Evolutionary conservation across 2,888 invertebrate genomes (phyloP).

Genomic region (Cremastinae sp.): DNA sequence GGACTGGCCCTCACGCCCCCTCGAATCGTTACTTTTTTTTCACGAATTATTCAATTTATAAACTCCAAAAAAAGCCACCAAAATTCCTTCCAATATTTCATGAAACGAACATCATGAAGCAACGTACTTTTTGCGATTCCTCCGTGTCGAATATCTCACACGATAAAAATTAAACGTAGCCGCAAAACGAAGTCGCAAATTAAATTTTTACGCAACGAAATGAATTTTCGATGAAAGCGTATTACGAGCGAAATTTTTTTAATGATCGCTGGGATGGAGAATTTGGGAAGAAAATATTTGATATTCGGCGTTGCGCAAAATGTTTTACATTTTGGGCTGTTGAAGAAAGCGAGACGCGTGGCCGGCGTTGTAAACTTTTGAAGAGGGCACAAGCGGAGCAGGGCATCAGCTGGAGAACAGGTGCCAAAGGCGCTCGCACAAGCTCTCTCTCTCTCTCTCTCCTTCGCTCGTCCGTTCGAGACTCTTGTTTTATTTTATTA

Average conservation of each 20-base stretch:
- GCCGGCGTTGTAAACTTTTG: slow-evolving; percentile 57
- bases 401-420: slow-evolving; percentile 79
- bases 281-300: no score
- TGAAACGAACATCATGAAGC: not conserved
- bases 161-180: no score
- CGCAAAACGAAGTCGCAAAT: no score
- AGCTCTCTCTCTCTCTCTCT: slow-evolving; percentile 25
- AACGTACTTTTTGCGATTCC: no score
- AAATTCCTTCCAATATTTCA: not conserved
- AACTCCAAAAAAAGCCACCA: not conserved
- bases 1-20: slow-evolving; percentile 75
- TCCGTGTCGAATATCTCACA: no score
- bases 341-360: slow-evolving; percentile 44
- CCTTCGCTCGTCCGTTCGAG: not conserved
- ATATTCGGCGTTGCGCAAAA: not conserved
- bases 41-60: slow-evolving; percentile 16
- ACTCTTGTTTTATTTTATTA: slow-evolving; percentile 7
- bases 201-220: no score
- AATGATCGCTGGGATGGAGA: no score
- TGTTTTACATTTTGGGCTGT: no score
- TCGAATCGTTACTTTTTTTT: slow-evolving; percentile 53
- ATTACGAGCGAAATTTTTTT: no score
- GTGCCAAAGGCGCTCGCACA: slow-evolving; percentile 73
- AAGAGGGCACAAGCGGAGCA: slow-evolving; percentile 51
- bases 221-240: no score